Conservation (phyloP, 2,113 vertebrate genomes). For the Cricetomys ansorgei region DNA sequence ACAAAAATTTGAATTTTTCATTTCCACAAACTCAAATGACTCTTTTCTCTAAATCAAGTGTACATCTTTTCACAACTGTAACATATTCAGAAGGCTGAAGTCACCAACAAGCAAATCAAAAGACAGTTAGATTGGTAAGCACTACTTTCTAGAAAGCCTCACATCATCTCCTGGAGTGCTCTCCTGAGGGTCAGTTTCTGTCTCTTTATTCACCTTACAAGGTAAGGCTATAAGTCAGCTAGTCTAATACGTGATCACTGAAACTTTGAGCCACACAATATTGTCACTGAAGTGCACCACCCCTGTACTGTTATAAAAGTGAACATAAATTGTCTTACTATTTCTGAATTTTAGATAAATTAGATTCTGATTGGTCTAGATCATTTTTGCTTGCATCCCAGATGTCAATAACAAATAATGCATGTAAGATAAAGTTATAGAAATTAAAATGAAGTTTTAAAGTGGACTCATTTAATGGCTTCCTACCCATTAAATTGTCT, state of each 20-base stretch:
- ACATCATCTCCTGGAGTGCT: background rate
- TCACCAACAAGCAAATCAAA: slow-evolving; percentile 32
- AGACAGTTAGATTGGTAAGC: slow-evolving; percentile 50
- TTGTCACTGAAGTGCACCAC: slow-evolving; percentile 22
- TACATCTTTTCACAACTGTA: slow-evolving; percentile 8
- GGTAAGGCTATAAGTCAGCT: background rate
- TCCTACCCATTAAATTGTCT: slow-evolving; percentile 57
- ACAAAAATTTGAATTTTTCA: background rate
- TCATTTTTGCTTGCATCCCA: slow-evolving; percentile 38
- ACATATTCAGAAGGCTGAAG: background rate
- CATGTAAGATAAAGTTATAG: slow-evolving; percentile 51
- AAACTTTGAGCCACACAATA: slow-evolving; percentile 43
- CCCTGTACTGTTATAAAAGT: background rate
- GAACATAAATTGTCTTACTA: slow-evolving; percentile 49
- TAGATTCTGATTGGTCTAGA: slow-evolving; percentile 34
- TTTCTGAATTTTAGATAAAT: slow-evolving; percentile 53
- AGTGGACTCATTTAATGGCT: slow-evolving; percentile 60
- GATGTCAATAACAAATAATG: slow-evolving; percentile 67
- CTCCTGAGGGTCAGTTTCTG: slow-evolving; percentile 25
- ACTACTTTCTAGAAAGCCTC: background rate
- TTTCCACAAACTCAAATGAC: background rate
- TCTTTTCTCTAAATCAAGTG: background rate
- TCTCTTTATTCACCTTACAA: slow-evolving; percentile 31
- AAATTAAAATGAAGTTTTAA: slow-evolving; percentile 70
- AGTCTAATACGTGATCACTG: slow-evolving; percentile 44